Conservation (phyloP, 1,140 invertebrate species). For the Steinernema khuongi region DNA sequence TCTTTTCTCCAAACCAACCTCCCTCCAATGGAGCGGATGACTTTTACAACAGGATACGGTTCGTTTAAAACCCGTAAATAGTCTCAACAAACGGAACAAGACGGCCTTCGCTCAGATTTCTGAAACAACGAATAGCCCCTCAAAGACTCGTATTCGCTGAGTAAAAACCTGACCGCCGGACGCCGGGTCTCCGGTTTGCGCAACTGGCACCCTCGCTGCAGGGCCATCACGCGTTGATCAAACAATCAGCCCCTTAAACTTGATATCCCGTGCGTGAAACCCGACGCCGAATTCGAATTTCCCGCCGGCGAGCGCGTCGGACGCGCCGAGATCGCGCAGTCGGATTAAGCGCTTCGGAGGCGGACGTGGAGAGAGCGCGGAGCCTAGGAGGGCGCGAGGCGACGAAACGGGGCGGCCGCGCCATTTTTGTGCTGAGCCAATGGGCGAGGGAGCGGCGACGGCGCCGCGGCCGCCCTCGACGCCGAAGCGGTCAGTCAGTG, state of each 20-base stretch:
- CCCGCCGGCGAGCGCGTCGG: background rate
- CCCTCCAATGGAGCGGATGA: too few species aligned
- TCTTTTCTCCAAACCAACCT: too few species aligned
- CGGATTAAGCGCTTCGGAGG: conserved; percentile 12
- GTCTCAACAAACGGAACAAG: too few species aligned
- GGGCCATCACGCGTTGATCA: background rate
- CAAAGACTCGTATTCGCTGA: background rate
- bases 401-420: conserved; percentile 9
- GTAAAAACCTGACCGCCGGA: conserved; percentile 13
- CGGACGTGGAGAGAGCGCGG: background rate
- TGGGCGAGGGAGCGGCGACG: background rate
- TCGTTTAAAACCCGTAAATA: too few species aligned
- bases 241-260: conserved; percentile 15
- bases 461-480: background rate
- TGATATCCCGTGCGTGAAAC: background rate
- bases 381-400: background rate
- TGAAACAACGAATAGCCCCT: conserved; percentile 5
- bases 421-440: conserved; percentile 16
- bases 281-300: background rate
- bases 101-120: conserved; percentile 14
- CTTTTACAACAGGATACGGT: too few species aligned
- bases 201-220: background rate
- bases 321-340: background rate
- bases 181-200: background rate
- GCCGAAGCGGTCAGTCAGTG: background rate